phyloP scores from a whole-genome alignment of 2,797 vertebrate genomes.

The Acanthurus leucopareius region DNA sequence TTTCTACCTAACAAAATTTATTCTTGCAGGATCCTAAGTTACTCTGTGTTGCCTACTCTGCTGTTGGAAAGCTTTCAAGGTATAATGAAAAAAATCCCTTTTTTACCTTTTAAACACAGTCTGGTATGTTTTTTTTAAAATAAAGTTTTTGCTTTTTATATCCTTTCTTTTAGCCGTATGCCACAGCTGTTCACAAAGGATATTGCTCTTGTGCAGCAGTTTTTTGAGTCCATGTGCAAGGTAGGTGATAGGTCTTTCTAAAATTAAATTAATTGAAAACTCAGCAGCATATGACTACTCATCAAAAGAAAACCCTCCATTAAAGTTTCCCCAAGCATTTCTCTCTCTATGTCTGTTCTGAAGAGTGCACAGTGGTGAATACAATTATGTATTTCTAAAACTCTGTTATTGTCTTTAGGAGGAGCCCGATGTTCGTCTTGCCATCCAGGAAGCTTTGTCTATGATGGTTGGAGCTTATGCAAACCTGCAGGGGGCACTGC shows the following conservation, averaged over 20 bases:
- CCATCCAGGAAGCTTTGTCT: conserved; percentile 97
- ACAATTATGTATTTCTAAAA: background rate
- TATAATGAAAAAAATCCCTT: conserved; percentile 62
- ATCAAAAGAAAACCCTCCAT: background rate
- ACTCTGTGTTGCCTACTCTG: conserved; percentile 96
- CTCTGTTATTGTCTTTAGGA: conserved; percentile 83
- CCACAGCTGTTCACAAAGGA: conserved; percentile 99
- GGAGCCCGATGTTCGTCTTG: conserved; percentile 94
- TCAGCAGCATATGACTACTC: background rate
- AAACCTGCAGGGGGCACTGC: conserved; percentile 94
- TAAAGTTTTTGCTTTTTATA: background rate
- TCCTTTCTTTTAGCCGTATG: conserved; percentile 90
- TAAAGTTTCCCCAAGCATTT: background rate
- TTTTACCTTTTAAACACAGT: background rate
- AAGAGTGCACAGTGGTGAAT: too few relatives aligned
- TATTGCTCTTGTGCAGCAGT: conserved; percentile 97
- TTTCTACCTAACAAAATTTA: conserved; percentile 16
- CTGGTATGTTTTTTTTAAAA: background rate
- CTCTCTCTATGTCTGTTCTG: too few relatives aligned
- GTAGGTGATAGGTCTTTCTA: conserved; percentile 76
- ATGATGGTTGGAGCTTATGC: conserved; percentile 99
- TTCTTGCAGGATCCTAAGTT: conserved; percentile 93
- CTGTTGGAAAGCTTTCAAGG: conserved; percentile 98
- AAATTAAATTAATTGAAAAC: background rate
- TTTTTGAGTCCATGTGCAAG: conserved; percentile 99